Evolutionary conservation across 2,888 invertebrate species (phyloP).

Genomic region (Agonopterix heracliana): DNA sequence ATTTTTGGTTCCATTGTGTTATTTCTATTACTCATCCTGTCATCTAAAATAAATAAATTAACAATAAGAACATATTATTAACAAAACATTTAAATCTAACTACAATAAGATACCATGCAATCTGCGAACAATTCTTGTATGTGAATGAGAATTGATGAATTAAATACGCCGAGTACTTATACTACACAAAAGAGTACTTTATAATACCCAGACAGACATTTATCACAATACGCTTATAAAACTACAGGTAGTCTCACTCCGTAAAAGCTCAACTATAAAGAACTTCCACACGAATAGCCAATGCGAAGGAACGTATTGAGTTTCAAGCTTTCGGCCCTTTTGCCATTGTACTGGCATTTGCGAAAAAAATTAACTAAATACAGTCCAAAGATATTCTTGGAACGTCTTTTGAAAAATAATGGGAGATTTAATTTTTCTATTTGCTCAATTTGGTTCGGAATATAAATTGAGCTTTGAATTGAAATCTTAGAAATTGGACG

Average conservation of each 20-base stretch:
- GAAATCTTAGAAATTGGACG: neutral
- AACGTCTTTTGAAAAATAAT: conserved; percentile 12
- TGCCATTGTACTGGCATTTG: conserved; percentile 13
- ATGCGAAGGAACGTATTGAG: conserved; percentile 37
- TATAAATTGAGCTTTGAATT: neutral
- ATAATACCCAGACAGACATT: conserved; percentile 2
- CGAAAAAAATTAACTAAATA: conserved; percentile 10
- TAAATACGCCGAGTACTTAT: too few relatives aligned
- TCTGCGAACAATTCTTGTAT: too few relatives aligned
- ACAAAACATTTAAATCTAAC: too few relatives aligned
- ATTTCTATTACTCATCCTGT: neutral
- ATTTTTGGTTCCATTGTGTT: neutral
- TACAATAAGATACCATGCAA: too few relatives aligned
- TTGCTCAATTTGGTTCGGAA: neutral
- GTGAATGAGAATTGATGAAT: neutral
- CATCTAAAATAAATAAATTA: neutral
- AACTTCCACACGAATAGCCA: conserved; percentile 12
- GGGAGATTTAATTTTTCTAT: conserved; percentile 3
- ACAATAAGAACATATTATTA: too few relatives aligned
- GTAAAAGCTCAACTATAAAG: conserved; percentile 16
- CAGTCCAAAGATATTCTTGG: conserved; percentile 26
- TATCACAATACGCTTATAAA: conserved; percentile 1
- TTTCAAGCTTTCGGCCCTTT: conserved; percentile 28
- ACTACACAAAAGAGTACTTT: neutral
- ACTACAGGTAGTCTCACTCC: conserved; percentile 16